These are phyloP conservation scores for Lobophora halterata DNA, from an alignment of 2,888 invertebrate genomes.

Conservation along the genomic window DNA sequence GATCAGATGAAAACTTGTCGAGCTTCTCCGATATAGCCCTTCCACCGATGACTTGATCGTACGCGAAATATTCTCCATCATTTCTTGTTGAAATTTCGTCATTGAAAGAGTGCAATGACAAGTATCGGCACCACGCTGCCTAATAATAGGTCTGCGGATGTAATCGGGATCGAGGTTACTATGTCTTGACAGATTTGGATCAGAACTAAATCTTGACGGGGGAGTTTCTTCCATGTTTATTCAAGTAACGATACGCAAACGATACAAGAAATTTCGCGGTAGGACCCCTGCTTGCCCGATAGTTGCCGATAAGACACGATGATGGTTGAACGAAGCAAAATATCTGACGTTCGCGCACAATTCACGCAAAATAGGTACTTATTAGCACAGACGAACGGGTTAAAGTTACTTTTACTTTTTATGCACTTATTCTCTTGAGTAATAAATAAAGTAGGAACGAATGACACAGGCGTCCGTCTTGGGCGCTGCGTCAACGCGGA, in stretches of 20 bases:
- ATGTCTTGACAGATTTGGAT: background rate
- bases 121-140: background rate
- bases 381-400: too few relatives aligned
- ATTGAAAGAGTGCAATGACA: background rate
- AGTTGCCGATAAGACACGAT: too few relatives aligned
- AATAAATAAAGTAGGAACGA: background rate
- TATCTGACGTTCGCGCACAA: too few relatives aligned
- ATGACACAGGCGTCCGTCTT: constrained; percentile 1
- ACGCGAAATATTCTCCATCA: background rate
- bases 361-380: too few relatives aligned
- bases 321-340: too few relatives aligned
- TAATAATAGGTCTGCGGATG: background rate
- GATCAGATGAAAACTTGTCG: background rate
- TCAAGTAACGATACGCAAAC: too few relatives aligned
- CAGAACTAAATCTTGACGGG: background rate
- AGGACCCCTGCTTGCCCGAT: too few relatives aligned
- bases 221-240: background rate
- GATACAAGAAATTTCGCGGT: background rate
- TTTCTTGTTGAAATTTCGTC: background rate
- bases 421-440: too few relatives aligned
- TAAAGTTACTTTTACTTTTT: too few relatives aligned
- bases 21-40: constrained; percentile 1
- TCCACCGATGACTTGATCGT: constrained; percentile 2
- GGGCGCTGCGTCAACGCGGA: background rate
- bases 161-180: background rate